phyloP scores from a whole-genome alignment of 2,113 vertebrate species.

The Mungos mungo region DNA sequence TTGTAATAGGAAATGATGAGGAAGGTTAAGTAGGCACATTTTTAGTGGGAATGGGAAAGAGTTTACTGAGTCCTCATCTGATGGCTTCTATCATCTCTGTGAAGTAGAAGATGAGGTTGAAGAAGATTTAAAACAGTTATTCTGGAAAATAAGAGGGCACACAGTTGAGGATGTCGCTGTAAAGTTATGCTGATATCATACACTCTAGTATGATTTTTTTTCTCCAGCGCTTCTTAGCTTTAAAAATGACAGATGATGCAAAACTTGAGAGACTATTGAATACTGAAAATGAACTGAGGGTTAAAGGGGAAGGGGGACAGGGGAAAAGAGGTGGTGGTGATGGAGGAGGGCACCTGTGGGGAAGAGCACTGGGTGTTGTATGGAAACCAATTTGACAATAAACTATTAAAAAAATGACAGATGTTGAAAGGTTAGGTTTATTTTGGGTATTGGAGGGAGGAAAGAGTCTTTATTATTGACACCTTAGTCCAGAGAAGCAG shows the following conservation, averaged over 20 bases:
- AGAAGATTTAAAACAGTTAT: neutral
- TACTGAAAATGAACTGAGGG: too few relatives aligned
- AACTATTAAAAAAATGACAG: neutral
- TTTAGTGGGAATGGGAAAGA: neutral
- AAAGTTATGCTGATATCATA: neutral
- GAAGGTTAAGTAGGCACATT: neutral
- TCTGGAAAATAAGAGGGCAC: neutral
- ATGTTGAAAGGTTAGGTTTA: conserved; percentile 23
- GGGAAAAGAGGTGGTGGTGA: too few relatives aligned
- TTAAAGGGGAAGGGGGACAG: too few relatives aligned
- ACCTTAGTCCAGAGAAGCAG: neutral
- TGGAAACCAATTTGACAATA: too few relatives aligned
- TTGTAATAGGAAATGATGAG: neutral
- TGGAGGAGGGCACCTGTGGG: too few relatives aligned
- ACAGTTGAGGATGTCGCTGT: neutral
- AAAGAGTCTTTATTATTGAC: neutral
- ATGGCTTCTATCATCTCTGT: neutral
- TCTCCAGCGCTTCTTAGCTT: neutral
- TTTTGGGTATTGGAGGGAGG: neutral
- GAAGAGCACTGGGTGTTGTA: too few relatives aligned
- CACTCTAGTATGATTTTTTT: neutral
- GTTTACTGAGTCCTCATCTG: neutral
- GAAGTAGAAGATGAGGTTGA: neutral
- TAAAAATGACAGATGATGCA: neutral
- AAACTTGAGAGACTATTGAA: too few relatives aligned